Evolutionary conservation across 1,140 invertebrate species (phyloP).

Genomic region (Drosophila setifemur): DNA sequence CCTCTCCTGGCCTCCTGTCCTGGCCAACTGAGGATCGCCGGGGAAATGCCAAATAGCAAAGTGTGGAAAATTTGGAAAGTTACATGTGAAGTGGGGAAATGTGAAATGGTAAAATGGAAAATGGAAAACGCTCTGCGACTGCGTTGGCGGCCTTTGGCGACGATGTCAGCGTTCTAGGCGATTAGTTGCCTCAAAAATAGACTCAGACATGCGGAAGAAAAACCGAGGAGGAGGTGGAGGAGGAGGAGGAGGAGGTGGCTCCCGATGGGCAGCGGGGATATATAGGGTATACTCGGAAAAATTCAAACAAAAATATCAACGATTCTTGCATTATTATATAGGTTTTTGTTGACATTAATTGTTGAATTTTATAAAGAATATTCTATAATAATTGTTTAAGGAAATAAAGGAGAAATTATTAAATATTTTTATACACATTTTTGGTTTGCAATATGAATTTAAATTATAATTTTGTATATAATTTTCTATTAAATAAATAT

Average conservation of each 20-base stretch:
- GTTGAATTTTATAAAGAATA: too few species aligned
- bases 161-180: constrained; percentile 62
- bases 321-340: too few species aligned
- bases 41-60: constrained; percentile 5
- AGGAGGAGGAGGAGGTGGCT: too few species aligned
- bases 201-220: constrained; percentile 69
- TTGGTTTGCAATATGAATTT: too few species aligned
- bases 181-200: constrained; percentile 73
- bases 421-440: too few species aligned
- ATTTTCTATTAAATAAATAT: too few species aligned
- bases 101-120: constrained; percentile 13
- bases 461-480: too few species aligned
- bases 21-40: constrained; percentile 10
- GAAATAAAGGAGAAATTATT: too few species aligned
- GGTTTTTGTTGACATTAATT: neutral
- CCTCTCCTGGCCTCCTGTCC: neutral
- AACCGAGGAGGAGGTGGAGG: constrained; percentile 8
- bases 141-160: constrained; percentile 50
- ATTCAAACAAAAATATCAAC: neutral
- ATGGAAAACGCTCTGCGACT: constrained; percentile 21
- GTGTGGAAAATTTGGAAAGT: too few species aligned
- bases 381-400: too few species aligned
- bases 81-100: neutral
- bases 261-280: neutral
- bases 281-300: constrained; percentile 2